Evolutionary conservation across 2,113 vertebrate species (phyloP).

Genomic region (Coptodon bakossiorum): DNA sequence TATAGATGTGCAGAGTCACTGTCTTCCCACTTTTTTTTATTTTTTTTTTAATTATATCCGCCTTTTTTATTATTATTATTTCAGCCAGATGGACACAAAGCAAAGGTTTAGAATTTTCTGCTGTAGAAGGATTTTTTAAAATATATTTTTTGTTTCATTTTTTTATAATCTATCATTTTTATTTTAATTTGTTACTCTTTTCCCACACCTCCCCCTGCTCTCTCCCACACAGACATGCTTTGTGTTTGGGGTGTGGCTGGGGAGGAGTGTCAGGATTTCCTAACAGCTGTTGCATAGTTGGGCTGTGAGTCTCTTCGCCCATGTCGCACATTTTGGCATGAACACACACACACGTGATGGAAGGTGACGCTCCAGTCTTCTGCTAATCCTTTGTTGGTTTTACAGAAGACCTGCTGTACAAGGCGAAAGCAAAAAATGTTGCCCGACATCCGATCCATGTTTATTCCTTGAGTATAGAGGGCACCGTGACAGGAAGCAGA

Average conservation of each 20-base stretch:
- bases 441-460: neutral
- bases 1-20: rapidly evolving
- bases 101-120: neutral
- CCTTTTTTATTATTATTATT: neutral
- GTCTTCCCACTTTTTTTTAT: neutral
- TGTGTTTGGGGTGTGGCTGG: neutral
- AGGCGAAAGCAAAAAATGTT: neutral
- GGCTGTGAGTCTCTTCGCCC: neutral
- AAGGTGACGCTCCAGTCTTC: neutral
- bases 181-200: rapidly evolving
- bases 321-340: neutral
- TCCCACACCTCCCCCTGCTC: neutral
- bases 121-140: rapidly evolving
- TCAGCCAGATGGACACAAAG: rapidly evolving
- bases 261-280: neutral
- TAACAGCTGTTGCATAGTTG: slow-evolving; percentile 25
- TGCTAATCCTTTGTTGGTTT: neutral
- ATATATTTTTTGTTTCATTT: neutral
- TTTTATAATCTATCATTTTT: neutral
- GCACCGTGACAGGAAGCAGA: neutral
- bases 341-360: neutral
- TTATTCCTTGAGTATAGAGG: neutral
- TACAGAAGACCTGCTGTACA: neutral
- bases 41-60: rapidly evolving
- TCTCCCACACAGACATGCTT: neutral